Evolutionary conservation across 2,113 vertebrate genomes (phyloP).

Genomic region (Passerina amoena): DNA sequence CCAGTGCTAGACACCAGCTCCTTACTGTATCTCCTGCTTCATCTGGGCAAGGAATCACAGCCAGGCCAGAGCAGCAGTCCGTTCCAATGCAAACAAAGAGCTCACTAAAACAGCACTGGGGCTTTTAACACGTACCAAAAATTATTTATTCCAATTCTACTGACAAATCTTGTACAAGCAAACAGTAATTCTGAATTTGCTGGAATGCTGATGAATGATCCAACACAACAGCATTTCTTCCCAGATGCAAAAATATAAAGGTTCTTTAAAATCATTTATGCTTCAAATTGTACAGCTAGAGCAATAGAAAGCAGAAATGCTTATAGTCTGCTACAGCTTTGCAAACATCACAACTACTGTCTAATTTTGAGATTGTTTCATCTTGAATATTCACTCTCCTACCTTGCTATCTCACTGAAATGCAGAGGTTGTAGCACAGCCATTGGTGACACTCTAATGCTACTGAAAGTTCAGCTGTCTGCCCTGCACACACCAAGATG

Average conservation of each 20-base stretch:
- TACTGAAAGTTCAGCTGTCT: accelerated
- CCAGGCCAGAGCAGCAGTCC: background rate
- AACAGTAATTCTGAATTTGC: background rate
- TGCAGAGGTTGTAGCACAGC: background rate
- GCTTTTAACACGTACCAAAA: background rate
- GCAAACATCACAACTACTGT: background rate
- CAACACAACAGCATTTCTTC: background rate
- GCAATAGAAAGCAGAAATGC: background rate
- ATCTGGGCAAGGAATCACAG: background rate
- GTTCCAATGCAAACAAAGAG: background rate
- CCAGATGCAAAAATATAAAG: background rate
- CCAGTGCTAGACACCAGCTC: background rate
- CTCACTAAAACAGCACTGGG: background rate
- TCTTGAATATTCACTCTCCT: background rate
- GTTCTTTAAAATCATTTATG: background rate
- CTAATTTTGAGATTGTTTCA: background rate
- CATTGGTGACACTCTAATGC: background rate
- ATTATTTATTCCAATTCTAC: background rate
- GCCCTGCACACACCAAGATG: accelerated
- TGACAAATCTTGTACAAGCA: background rate
- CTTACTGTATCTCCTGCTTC: background rate
- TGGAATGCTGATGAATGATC: background rate
- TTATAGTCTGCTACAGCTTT: background rate
- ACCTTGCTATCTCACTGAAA: background rate
- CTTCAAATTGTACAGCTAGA: background rate